phyloP scores from a whole-genome alignment of 2,797 vertebrate species.

The Nannoperca obscura region DNA sequence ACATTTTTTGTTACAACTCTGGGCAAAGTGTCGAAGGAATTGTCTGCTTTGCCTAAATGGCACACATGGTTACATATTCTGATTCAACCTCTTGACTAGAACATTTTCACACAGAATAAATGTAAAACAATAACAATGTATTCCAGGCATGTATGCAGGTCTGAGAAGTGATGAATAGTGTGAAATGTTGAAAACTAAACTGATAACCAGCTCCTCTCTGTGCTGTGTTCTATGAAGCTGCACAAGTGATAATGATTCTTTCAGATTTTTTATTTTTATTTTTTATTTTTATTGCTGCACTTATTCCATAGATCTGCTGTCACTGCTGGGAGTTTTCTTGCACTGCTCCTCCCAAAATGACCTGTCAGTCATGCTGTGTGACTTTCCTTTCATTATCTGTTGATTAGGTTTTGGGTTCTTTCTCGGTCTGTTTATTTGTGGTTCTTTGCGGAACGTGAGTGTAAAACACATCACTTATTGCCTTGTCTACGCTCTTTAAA shows the following conservation, averaged over 20 bases:
- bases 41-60: background rate
- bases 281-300: background rate
- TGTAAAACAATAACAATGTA: background rate
- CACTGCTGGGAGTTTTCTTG: background rate
- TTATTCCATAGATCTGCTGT: slow-evolving; percentile 7
- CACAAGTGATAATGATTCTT: background rate
- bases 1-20: background rate
- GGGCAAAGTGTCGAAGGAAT: background rate
- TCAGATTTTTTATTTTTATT: background rate
- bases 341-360: background rate
- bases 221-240: background rate
- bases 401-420: background rate
- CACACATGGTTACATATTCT: background rate
- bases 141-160: slow-evolving; percentile 2
- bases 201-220: background rate
- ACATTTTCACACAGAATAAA: slow-evolving; percentile 12
- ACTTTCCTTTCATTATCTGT: background rate
- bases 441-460: background rate
- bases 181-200: slow-evolving; percentile 2
- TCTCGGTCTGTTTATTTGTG: background rate
- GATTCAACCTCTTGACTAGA: background rate
- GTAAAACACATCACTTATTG: background rate
- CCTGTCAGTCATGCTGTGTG: background rate
- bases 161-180: background rate
- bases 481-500: background rate